A percentile compares a stretch with the other conserved stretches of the same genome.
Evolutionary conservation across 2,888 invertebrate genomes (phyloP).

Genomic region (Drosophila austrosaltans): DNA sequence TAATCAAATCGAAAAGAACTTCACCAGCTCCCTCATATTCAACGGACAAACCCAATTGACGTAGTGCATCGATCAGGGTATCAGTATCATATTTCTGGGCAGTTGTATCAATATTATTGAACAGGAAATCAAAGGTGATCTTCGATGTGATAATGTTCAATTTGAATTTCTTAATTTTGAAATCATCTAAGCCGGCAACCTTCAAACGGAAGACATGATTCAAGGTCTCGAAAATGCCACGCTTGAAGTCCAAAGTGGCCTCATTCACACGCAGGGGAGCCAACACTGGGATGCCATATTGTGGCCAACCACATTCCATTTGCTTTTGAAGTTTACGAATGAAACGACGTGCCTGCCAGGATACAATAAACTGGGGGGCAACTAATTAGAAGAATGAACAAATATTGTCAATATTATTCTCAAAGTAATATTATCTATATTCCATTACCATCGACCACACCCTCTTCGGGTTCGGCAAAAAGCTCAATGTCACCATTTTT

Average conservation of each 20-base stretch:
- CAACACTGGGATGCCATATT: conserved; percentile 73
- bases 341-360: conserved; percentile 76
- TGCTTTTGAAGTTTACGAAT: conserved; percentile 73
- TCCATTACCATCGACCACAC: conserved; percentile 60
- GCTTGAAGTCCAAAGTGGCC: conserved; percentile 55
- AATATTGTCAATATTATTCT: background rate
- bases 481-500: conserved; percentile 69
- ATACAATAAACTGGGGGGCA: conserved; percentile 71
- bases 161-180: conserved; percentile 73
- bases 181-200: conserved; percentile 77
- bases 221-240: conserved; percentile 70
- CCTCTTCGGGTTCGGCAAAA: conserved; percentile 57
- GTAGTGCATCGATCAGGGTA: conserved; percentile 71
- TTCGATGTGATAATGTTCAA: conserved; percentile 72
- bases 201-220: conserved; percentile 70
- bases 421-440: background rate
- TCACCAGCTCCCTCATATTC: conserved; percentile 77
- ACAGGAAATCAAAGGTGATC: conserved; percentile 73
- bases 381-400: conserved; percentile 40
- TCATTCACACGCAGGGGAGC: conserved; percentile 72
- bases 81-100: conserved; percentile 76
- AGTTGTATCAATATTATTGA: conserved; percentile 70
- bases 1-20: conserved; percentile 70
- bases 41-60: conserved; percentile 69
- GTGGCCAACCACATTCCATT: conserved; percentile 79